Percentiles rank a stretch among this genome's conserved stretches.
phyloP scores from a whole-genome alignment of 1,140 invertebrate species.

The Adelges cooleyi region DNA sequence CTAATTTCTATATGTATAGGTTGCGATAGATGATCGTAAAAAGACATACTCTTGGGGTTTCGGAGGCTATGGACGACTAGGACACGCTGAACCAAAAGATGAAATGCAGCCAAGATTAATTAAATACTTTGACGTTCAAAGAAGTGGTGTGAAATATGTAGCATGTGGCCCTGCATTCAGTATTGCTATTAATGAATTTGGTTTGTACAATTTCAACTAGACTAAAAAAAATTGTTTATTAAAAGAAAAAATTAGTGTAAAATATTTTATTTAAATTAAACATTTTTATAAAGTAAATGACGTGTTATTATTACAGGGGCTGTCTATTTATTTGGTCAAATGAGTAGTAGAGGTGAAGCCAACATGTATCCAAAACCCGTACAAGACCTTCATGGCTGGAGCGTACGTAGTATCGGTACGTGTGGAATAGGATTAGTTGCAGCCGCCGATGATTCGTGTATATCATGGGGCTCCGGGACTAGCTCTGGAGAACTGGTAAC shows the following conservation, averaged over 20 bases:
- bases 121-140: slow-evolving; percentile 75
- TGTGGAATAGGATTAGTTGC: slow-evolving; percentile 72
- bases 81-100: slow-evolving; percentile 83
- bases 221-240: no score
- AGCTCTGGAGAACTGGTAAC: slow-evolving; percentile 81
- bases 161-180: slow-evolving; percentile 78
- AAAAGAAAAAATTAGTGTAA: no score
- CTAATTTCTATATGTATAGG: no score
- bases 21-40: slow-evolving; percentile 75
- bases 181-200: slow-evolving; percentile 68
- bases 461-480: slow-evolving; percentile 82
- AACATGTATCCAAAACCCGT: slow-evolving; percentile 95
- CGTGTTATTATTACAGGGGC: slow-evolving; percentile 39
- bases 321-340: slow-evolving; percentile 79
- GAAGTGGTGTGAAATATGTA: slow-evolving; percentile 64
- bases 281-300: no score
- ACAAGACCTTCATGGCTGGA: slow-evolving; percentile 83
- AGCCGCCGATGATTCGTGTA: slow-evolving; percentile 77
- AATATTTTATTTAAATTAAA: no score
- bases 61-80: slow-evolving; percentile 82
- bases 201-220: slow-evolving; percentile 39
- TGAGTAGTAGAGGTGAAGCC: slow-evolving; percentile 81
- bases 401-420: slow-evolving; percentile 67
- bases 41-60: slow-evolving; percentile 88
- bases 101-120: slow-evolving; percentile 78